These are phyloP conservation scores for Lordiphosa clarofinis DNA, from an alignment of 1,140 invertebrate species.

Conservation along the genomic window DNA sequence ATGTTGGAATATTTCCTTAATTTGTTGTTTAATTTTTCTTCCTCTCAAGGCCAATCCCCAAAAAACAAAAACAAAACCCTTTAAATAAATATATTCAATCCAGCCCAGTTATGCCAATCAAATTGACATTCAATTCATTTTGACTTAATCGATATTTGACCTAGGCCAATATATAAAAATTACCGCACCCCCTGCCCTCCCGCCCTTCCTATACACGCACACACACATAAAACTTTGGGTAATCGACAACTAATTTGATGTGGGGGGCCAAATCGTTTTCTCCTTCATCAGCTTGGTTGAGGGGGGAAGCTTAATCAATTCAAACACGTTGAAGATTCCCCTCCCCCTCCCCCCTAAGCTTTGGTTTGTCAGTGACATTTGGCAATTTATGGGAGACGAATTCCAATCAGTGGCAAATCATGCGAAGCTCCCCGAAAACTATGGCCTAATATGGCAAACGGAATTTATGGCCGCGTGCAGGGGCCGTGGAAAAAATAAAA, in stretches of 20 bases:
- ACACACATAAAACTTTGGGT: slow-evolving; percentile 25
- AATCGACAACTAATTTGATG: slow-evolving; percentile 75
- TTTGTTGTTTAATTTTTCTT: not conserved
- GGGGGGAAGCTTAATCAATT: slow-evolving; percentile 53
- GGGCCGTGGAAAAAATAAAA: slow-evolving; percentile 71
- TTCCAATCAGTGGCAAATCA: slow-evolving; percentile 75
- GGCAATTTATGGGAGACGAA: slow-evolving; percentile 71
- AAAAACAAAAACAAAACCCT: not conserved
- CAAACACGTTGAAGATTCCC: slow-evolving; percentile 59
- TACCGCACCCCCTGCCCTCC: not conserved
- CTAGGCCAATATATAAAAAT: slow-evolving; percentile 67
- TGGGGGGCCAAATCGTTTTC: slow-evolving; percentile 53
- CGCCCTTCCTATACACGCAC: not conserved
- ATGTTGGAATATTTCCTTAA: too few species aligned
- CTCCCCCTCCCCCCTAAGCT: too few species aligned
- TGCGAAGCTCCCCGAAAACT: slow-evolving; percentile 36
- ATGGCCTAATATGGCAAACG: slow-evolving; percentile 57
- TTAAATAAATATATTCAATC: slow-evolving; percentile 19
- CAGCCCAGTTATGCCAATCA: slow-evolving; percentile 66
- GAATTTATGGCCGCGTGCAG: slow-evolving; percentile 64
- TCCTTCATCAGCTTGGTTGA: slow-evolving; percentile 26
- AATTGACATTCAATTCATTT: slow-evolving; percentile 73
- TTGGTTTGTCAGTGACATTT: slow-evolving; percentile 62
- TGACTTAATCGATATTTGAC: slow-evolving; percentile 77
- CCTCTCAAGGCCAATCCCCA: slow-evolving; percentile 4